Base-by-base conservation (phyloP, 1,140 invertebrate genomes). In the Scaptodrosophila lebanonensis region DNA sequence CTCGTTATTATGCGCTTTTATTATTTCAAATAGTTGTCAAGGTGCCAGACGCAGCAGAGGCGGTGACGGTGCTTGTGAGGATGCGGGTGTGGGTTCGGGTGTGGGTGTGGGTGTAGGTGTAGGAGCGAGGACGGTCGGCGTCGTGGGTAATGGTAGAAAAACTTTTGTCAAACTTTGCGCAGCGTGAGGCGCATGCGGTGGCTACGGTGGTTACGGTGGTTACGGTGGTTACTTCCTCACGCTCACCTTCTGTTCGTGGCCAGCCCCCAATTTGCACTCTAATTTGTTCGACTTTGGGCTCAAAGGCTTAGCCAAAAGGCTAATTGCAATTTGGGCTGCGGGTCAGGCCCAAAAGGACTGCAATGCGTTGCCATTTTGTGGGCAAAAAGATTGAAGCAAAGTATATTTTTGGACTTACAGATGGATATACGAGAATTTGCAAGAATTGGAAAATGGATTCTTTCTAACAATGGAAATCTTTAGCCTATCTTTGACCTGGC, bases 231-330 rank as follows among this genome's bases (percentile, higher is more conserved):
- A 15, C 11, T 7, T 16, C 7, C 43, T 16, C 39, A 35, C 17
- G 12, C 11, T 20, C 29, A 30, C n/a, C 11, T 18, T 40, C 15
- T 35, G n/a, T 20, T 15, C 15, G 6, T 38, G 17, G 15, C 18
- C 29, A 43, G 12, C 30, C 3, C 3, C 30, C 68, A 73, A 72
- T 72, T 72, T 72, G 68, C 30, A 48, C 68, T 63, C 67, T 75
- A 73, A 73, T 75, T 68, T 73, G 70, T 69, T 67, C 53, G 70
- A 63, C 70, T 73, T 73, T 73, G 51, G 60, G 70, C 66, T 73
- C 75, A 73, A 60, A 57, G 50, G 33, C 43, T 62, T 62, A 57
- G 29, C 12, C 13, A 2, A 45, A 22, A 20, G 64, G 62, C 67
- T 71, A 71, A 71, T 71, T 71, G 68, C 67, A 52, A 69, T n/a